A percentile compares a stretch with the other conserved stretches of the same genome.
Conservation (phyloP, 2,888 invertebrate species). For the Clivina fossor region DNA sequence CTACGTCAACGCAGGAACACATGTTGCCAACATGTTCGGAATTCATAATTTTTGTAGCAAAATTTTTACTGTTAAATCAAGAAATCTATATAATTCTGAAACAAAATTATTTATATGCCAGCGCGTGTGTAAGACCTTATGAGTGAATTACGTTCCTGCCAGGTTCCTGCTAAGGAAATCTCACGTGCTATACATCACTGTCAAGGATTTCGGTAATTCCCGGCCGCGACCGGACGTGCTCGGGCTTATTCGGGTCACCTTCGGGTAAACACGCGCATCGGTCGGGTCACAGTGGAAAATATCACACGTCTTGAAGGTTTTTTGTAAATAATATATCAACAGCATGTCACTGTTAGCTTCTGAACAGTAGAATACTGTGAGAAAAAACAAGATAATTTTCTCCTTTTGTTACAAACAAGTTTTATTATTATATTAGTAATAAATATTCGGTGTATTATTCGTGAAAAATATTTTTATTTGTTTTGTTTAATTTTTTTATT, state of each 20-base stretch:
- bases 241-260: background rate
- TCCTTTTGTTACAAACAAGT: too few relatives aligned
- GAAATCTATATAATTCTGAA: conserved; percentile 10
- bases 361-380: too few relatives aligned
- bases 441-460: too few relatives aligned
- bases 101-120: conserved; percentile 20
- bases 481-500: too few relatives aligned
- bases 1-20: too few relatives aligned
- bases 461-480: too few relatives aligned
- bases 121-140: conserved; percentile 15
- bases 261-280: conserved; percentile 11
- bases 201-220: conserved; percentile 6
- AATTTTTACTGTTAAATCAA: conserved; percentile 10
- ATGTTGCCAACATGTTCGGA: conserved; percentile 4
- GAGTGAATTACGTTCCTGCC: conserved; percentile 20
- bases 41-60: conserved; percentile 17
- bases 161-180: conserved; percentile 17
- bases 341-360: conserved; percentile 22
- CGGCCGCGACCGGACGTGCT: background rate
- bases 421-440: too few relatives aligned
- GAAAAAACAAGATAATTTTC: too few relatives aligned
- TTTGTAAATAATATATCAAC: conserved; percentile 22
- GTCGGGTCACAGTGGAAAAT: conserved; percentile 12
- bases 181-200: conserved; percentile 20
- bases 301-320: conserved; percentile 16